These are phyloP conservation scores for Pseudolaguvia tuberculata DNA, from an alignment of 2,113 vertebrate genomes.

Conservation along the genomic window DNA sequence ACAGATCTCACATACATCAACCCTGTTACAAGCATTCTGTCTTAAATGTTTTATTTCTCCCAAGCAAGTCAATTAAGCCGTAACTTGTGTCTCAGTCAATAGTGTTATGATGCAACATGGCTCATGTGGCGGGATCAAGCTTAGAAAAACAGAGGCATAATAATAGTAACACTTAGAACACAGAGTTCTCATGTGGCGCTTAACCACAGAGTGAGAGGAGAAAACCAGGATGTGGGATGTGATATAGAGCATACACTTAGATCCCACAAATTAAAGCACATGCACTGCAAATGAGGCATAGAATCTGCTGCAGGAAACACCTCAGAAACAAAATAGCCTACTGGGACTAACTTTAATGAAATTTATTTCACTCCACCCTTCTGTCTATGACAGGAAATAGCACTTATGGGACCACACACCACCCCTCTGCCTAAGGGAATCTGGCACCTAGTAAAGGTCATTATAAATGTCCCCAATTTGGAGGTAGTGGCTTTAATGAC, in stretches of 20 bases:
- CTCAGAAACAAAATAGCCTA: conserved; percentile 26
- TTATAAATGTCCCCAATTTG: neutral
- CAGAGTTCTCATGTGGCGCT: conserved; percentile 30
- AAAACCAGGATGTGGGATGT: neutral
- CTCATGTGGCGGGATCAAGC: conserved; percentile 11
- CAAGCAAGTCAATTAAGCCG: neutral
- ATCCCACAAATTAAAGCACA: neutral
- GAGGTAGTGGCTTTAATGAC: neutral
- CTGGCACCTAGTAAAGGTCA: conserved; percentile 20
- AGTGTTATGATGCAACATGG: conserved; percentile 2
- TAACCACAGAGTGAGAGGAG: conserved; percentile 5
- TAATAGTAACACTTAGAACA: conserved; percentile 44
- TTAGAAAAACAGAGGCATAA: conserved; percentile 15
- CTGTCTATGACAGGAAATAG: conserved; percentile 26
- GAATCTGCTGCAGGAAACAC: conserved; percentile 27
- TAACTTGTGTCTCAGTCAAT: neutral
- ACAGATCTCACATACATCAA: no score
- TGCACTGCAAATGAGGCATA: conserved; percentile 6
- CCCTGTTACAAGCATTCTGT: neutral
- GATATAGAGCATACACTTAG: neutral
- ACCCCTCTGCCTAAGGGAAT: conserved; percentile 19
- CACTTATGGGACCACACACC: conserved; percentile 13
- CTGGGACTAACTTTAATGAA: conserved; percentile 20
- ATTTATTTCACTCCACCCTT: conserved; percentile 8
- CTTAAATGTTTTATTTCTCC: neutral